phyloP scores from a whole-genome alignment of 2,113 vertebrate genomes.

The Globicephala melas region DNA sequence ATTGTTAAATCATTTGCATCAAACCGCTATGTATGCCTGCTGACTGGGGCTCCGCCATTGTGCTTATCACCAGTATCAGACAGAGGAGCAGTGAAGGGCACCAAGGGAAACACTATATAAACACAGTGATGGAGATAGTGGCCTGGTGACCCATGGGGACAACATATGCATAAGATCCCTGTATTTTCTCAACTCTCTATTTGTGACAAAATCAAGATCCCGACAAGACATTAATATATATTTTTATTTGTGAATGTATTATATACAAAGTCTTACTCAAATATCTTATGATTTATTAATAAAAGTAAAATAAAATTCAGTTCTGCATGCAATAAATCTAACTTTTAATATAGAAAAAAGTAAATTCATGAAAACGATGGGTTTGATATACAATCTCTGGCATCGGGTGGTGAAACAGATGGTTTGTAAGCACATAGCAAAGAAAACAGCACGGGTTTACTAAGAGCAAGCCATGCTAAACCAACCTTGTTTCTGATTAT shows the following conservation, averaged over 20 bases:
- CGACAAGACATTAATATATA: neutral
- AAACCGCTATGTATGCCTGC: neutral
- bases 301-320: slow-evolving; percentile 23
- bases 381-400: neutral
- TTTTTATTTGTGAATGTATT: neutral
- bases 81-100: neutral
- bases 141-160: neutral
- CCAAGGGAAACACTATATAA: neutral
- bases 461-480: neutral
- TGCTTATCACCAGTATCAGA: neutral
- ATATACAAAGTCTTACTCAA: neutral
- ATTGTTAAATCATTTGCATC: neutral
- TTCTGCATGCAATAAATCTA: neutral
- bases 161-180: neutral
- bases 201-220: neutral
- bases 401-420: slow-evolving; percentile 54
- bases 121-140: neutral
- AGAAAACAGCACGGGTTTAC: slow-evolving; percentile 40
- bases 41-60: neutral
- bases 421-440: neutral
- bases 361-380: neutral
- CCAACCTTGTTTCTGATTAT: slow-evolving; percentile 6
- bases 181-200: neutral
- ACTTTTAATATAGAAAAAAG: neutral
- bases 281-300: neutral